These are phyloP conservation scores for Lasioglossum figueresi DNA, from an alignment of 2,888 invertebrate species.

Conservation along the genomic window DNA sequence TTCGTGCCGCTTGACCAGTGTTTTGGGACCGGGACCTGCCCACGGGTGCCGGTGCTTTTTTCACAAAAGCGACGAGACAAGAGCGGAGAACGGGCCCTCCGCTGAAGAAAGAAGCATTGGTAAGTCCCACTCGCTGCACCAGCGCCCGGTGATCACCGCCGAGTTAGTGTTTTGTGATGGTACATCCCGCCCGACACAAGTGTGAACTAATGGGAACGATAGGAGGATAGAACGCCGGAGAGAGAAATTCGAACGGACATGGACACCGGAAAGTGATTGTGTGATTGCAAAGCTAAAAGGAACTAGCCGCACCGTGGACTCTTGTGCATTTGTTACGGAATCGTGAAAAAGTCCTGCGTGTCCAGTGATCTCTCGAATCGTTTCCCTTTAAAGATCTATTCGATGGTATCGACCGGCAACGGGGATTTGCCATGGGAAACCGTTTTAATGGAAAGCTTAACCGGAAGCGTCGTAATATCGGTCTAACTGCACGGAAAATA, in stretches of 20 bases:
- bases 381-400: background rate
- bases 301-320: slow-evolving; percentile 50
- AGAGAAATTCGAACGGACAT: slow-evolving; percentile 10
- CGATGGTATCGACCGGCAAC: background rate
- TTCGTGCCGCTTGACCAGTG: slow-evolving; percentile 26
- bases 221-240: slow-evolving; percentile 12
- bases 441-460: background rate
- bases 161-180: slow-evolving; percentile 63
- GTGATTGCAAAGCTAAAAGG: slow-evolving; percentile 54
- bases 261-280: slow-evolving; percentile 56
- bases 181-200: slow-evolving; percentile 42
- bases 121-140: slow-evolving; percentile 56
- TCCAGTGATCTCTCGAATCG: slow-evolving; percentile 24
- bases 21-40: slow-evolving; percentile 31
- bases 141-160: slow-evolving; percentile 27
- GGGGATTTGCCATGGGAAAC: background rate
- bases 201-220: slow-evolving; percentile 39
- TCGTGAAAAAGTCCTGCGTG: slow-evolving; percentile 35
- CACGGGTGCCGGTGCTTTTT: slow-evolving; percentile 46
- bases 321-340: slow-evolving; percentile 38
- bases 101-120: slow-evolving; percentile 55
- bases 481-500: background rate
- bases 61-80: slow-evolving; percentile 1
- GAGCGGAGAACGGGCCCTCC: slow-evolving; percentile 2
- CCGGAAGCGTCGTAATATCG: background rate